A percentile compares a stretch with the other conserved stretches of the same genome.
Conservation (phyloP, 1,140 invertebrate species). For the Drosophila burlai region DNA sequence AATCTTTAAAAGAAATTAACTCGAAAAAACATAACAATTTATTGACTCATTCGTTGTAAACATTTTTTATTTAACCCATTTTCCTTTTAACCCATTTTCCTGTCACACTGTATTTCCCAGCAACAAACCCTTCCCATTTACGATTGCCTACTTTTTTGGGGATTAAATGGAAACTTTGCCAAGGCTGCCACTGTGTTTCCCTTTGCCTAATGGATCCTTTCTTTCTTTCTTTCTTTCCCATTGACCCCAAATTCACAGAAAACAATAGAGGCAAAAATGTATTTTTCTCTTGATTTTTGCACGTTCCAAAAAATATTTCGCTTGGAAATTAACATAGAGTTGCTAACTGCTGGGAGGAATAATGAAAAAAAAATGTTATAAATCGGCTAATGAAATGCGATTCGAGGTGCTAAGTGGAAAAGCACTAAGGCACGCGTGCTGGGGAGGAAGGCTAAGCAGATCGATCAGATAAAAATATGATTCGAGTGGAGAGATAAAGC, state of each 20-base stretch:
- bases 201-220: conserved; percentile 12
- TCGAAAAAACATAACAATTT: not conserved
- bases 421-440: conserved; percentile 16
- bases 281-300: conserved; percentile 13
- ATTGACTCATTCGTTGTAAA: not conserved
- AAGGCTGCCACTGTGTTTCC: conserved; percentile 2
- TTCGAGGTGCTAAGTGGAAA: conserved; percentile 45
- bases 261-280: conserved; percentile 11
- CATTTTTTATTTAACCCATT: not conserved
- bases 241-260: conserved; percentile 8
- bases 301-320: conserved; percentile 25
- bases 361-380: conserved; percentile 31
- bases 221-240: conserved; percentile 6
- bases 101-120: not conserved
- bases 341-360: conserved; percentile 21
- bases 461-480: conserved; percentile 5
- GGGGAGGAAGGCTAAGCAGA: not conserved
- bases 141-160: conserved; percentile 34
- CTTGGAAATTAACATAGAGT: conserved; percentile 35
- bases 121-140: conserved; percentile 11
- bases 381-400: conserved; percentile 37
- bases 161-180: not conserved
- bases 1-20: not conserved
- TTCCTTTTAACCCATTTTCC: not conserved
- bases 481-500: not conserved